phyloP scores from a whole-genome alignment of 2,113 vertebrate genomes.

The Sialia sialis region DNA sequence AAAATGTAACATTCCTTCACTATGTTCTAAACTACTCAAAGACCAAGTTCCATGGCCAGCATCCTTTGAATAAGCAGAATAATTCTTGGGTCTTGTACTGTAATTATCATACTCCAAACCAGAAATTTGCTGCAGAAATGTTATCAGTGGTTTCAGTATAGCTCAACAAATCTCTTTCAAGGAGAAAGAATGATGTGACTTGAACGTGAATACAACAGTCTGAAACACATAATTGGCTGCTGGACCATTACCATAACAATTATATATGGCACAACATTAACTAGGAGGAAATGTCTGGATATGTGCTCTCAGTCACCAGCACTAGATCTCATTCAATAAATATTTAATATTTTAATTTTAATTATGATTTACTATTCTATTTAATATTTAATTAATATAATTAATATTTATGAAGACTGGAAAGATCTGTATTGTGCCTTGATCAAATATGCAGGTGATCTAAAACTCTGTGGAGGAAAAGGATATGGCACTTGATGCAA shows the following conservation, averaged over 20 bases:
- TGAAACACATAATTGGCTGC: not conserved
- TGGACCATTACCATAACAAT: not conserved
- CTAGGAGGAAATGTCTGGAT: not conserved
- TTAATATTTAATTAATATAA: slow-evolving; percentile 37
- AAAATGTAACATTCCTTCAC: not conserved
- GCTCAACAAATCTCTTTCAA: not conserved
- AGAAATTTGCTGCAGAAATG: not conserved
- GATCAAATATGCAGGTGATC: slow-evolving; percentile 3
- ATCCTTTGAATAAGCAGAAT: not conserved
- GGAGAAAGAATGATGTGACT: not conserved
- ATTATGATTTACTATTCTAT: not conserved
- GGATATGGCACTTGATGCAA: not conserved
- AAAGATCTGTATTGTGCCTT: not conserved
- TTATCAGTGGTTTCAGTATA: not conserved
- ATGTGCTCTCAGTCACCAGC: not conserved
- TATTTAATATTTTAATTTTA: slow-evolving; percentile 43
- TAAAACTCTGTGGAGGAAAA: not conserved
- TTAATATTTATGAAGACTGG: slow-evolving; percentile 27
- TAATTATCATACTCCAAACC: not conserved
- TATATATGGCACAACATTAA: slow-evolving; percentile 10
- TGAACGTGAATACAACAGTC: not conserved
- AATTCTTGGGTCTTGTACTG: not conserved
- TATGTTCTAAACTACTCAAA: not conserved
- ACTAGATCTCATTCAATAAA: not conserved
- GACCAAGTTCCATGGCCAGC: not conserved